phyloP scores from a whole-genome alignment of 2,888 invertebrate genomes.

The Calameuta idolon region DNA sequence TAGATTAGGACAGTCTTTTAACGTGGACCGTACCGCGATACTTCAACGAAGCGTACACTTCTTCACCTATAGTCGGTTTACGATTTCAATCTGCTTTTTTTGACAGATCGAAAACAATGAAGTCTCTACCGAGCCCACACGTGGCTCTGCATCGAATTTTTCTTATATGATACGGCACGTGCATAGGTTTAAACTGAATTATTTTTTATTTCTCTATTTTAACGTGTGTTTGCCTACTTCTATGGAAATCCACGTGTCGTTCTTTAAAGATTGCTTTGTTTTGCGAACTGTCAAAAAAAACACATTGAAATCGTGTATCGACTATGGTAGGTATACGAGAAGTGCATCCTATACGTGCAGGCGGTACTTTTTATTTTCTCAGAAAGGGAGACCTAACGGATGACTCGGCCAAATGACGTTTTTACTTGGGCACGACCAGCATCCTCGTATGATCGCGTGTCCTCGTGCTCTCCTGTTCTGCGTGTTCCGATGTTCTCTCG shows the following conservation, averaged over 20 bases:
- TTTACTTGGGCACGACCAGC: constrained; percentile 1
- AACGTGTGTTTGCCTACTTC: too few relatives aligned
- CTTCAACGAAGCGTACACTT: not conserved
- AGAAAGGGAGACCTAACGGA: not conserved
- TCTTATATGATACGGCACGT: too few relatives aligned
- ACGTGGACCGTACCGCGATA: not conserved
- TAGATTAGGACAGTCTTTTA: not conserved
- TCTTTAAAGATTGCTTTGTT: too few relatives aligned
- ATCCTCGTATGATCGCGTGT: not conserved
- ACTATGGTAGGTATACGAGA: not conserved
- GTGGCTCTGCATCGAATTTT: too few relatives aligned
- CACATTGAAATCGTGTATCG: too few relatives aligned
- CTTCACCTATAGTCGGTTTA: not conserved
- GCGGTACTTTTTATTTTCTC: not conserved
- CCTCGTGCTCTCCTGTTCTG: not conserved
- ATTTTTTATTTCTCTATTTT: too few relatives aligned
- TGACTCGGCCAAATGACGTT: constrained; percentile 4
- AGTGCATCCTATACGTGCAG: not conserved
- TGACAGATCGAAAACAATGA: too few relatives aligned
- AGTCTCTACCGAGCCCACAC: too few relatives aligned
- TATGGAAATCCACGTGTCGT: too few relatives aligned
- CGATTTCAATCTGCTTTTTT: too few relatives aligned
- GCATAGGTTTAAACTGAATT: too few relatives aligned
- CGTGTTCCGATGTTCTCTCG: not conserved
- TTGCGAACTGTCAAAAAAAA: too few relatives aligned